Evolutionary conservation across 2,888 invertebrate genomes (phyloP), one percentile per base, ranked within the genome.

Genomic region (Ypsolopha scabrella): DNA sequence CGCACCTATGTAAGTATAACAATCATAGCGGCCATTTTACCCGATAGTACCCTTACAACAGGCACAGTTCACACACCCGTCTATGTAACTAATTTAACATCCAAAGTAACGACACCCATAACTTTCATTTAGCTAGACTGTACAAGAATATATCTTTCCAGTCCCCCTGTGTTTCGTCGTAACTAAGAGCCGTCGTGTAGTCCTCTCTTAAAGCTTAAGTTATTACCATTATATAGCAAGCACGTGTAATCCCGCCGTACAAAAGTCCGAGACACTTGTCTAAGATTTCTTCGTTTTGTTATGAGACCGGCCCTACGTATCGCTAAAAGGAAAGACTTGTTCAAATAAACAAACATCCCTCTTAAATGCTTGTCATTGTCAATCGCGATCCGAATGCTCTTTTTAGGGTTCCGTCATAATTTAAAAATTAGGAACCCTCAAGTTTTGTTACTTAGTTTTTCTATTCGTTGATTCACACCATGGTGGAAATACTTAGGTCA

Each of bases 261-360:
- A 60, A 61, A 60, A 63, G 41, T 55, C 58, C 60, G 74, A 70
- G 74, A 72, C 75, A 75, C 76, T 79, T 82, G 81, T 82, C 81
- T 82, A 80, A 79, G 76, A 79, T 68, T 72, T 75, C 65, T 72
- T 80, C 75, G 78, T 81, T 78, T 78, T 73, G 76, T 80, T 36
- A 45, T 65, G 75, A 67, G 65, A 57, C 24, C 4, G 24, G 24
- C 60, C 52, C 53, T 64, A 63, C 65, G 64, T 70, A 67, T 72
- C 75, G 79, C 80, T 86, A 85, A 86, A 80, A 86, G 85, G 83
- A 72, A 85, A 83, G 78, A 72, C 85, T 74, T 85, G 85, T 86
- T 73, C 68, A 79, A 77, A 85, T 85, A 85, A 86, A 86, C 82
- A 83, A 76, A 78, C 72, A 64, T 57, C 66, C 68, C 72, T 69